Evolutionary conservation across 2,888 invertebrate genomes (phyloP).

Genomic region (Synergus umbraculus): DNA sequence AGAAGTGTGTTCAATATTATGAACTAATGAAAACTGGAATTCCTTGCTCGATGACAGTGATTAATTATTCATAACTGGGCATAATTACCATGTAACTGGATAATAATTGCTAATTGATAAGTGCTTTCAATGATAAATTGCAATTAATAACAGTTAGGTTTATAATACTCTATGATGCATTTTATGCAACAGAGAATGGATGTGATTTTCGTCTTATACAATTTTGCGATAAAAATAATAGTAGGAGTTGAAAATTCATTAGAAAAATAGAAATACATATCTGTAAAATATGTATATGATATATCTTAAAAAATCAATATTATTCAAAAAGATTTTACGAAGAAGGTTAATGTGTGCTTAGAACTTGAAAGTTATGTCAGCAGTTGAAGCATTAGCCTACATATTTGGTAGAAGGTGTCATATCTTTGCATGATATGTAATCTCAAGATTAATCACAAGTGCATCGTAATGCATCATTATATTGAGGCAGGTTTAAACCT

Average conservation of each 20-base stretch:
- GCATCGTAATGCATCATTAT: background rate
- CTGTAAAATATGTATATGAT: no score
- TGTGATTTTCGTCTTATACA: no score
- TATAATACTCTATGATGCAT: no score
- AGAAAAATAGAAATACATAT: no score
- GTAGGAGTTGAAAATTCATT: no score
- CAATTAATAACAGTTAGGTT: background rate
- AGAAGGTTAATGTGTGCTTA: background rate
- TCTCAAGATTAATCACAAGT: background rate
- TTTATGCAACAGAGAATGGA: no score
- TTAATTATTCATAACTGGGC: background rate
- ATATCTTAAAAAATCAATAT: no score
- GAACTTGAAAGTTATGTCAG: background rate
- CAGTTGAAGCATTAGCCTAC: conserved; percentile 3
- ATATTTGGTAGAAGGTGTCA: conserved; percentile 15
- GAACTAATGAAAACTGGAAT: background rate
- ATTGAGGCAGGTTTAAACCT: background rate
- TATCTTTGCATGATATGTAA: background rate
- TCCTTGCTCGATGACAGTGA: conserved; percentile 7
- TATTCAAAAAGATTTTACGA: no score
- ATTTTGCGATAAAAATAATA: no score
- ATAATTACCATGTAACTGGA: conserved; percentile 1
- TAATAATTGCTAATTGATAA: conserved; percentile 12
- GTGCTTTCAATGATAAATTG: conserved; percentile 7
- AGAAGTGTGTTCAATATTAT: no score